Conservation (phyloP, 2,113 vertebrate genomes). For the Chaetodon auriga region DNA sequence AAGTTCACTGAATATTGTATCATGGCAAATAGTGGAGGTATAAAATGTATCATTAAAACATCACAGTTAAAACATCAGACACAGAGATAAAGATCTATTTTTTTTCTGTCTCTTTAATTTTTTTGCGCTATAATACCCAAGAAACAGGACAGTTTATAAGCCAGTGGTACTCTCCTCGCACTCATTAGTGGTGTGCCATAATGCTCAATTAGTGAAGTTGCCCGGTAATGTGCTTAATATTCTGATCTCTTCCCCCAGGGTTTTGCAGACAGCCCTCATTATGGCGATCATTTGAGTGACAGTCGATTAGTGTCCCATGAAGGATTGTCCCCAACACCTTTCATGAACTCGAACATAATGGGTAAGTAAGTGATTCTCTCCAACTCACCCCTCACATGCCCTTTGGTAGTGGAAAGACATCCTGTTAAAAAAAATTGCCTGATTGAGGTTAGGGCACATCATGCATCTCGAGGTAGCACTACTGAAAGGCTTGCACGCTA, state of each 20-base stretch:
- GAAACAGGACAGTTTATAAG: slow-evolving; percentile 74
- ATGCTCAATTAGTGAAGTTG: slow-evolving; percentile 88
- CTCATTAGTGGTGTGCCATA: slow-evolving; percentile 89
- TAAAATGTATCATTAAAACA: background rate
- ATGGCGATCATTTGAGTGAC: slow-evolving; percentile 98
- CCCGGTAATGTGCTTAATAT: slow-evolving; percentile 92
- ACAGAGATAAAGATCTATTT: background rate
- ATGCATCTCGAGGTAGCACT: slow-evolving; percentile 75
- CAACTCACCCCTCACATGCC: slow-evolving; percentile 81
- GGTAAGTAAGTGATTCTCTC: slow-evolving; percentile 95
- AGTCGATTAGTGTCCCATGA: slow-evolving; percentile 98
- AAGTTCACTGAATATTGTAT: background rate
- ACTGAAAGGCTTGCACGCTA: slow-evolving; percentile 42
- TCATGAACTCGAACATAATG: slow-evolving; percentile 98
- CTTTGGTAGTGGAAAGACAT: slow-evolving; percentile 78
- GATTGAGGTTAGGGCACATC: slow-evolving; percentile 74
- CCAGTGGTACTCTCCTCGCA: slow-evolving; percentile 80
- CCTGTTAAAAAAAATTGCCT: slow-evolving; percentile 36
- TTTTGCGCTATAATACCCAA: background rate
- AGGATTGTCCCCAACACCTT: slow-evolving; percentile 99
- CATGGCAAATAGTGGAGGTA: background rate
- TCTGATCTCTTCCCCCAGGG: slow-evolving; percentile 92
- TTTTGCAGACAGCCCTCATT: slow-evolving; percentile 98
- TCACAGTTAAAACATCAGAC: background rate
- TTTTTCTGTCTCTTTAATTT: background rate